A percentile compares a stretch with the other conserved stretches of the same genome.
phyloP scores from a whole-genome alignment of 2,797 vertebrate genomes.

The Danio kyathit region DNA sequence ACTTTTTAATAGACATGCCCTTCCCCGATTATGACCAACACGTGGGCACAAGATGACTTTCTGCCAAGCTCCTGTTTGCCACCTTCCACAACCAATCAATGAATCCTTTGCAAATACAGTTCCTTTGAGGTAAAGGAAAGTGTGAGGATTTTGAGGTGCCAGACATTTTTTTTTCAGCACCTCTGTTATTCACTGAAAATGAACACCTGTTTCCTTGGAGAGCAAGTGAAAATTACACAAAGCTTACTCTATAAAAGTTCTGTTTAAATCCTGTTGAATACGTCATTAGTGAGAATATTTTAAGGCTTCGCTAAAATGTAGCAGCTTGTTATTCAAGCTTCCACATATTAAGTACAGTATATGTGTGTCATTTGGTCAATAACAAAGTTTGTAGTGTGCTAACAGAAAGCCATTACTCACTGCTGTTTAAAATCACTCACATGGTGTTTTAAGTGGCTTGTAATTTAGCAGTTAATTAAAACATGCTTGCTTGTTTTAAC shows the following conservation, averaged over 20 bases:
- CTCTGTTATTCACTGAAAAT: constrained; percentile 35
- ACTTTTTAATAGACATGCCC: constrained; percentile 2
- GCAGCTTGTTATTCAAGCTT: constrained; percentile 20
- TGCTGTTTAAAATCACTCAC: constrained; percentile 19
- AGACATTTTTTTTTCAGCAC: constrained; percentile 3
- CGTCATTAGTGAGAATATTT: not conserved
- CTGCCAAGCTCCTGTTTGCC: not conserved
- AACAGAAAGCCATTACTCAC: constrained; percentile 12
- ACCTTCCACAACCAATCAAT: constrained; percentile 46
- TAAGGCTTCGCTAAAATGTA: not conserved
- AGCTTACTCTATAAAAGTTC: constrained; percentile 22
- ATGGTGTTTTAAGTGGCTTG: not conserved
- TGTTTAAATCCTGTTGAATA: constrained; percentile 22
- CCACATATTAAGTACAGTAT: constrained; percentile 11
- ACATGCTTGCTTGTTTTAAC: constrained; percentile 19
- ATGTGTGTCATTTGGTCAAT: constrained; percentile 8
- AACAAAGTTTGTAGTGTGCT: constrained; percentile 30
- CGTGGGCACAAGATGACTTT: constrained; percentile 10
- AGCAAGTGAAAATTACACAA: constrained; percentile 1
- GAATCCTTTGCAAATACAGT: not conserved
- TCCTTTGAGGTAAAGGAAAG: constrained; percentile 33
- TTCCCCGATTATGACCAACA: constrained; percentile 18
- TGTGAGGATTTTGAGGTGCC: constrained; percentile 12
- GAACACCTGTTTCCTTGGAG: constrained; percentile 27
- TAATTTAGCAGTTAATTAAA: constrained; percentile 15